Conservation (phyloP, 2,113 vertebrate species). For the Paratilapia polleni region DNA sequence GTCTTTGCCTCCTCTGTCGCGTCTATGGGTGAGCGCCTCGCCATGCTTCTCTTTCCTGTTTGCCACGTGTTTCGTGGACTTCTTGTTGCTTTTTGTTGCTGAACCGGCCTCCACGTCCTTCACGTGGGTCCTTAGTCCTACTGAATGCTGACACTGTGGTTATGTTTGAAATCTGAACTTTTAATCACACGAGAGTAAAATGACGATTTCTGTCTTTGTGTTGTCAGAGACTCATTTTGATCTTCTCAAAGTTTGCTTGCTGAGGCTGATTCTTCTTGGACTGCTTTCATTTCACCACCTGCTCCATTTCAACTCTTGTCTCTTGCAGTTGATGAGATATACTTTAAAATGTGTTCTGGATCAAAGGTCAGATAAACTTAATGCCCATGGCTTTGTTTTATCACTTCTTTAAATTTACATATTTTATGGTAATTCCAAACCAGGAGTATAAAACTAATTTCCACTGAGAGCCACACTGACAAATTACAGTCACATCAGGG, state of each 20-base stretch:
- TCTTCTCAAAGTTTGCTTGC: neutral
- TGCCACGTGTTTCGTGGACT: neutral
- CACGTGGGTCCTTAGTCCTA: fast-evolving
- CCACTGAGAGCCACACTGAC: too few relatives aligned
- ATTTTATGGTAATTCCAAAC: neutral
- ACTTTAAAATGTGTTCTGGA: neutral
- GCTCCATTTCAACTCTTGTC: too few relatives aligned
- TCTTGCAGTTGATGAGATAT: neutral
- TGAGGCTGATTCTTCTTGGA: neutral
- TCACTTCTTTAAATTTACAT: neutral
- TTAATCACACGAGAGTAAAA: neutral
- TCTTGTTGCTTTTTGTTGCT: neutral
- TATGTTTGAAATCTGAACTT: neutral
- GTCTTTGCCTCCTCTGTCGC: too few relatives aligned
- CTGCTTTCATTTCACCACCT: neutral
- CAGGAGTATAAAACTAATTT: too few relatives aligned
- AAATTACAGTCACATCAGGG: too few relatives aligned
- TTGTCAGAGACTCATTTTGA: neutral
- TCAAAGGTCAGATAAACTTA: neutral
- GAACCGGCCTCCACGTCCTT: neutral
- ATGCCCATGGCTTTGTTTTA: neutral
- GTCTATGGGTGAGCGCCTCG: too few relatives aligned
- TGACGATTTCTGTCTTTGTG: fast-evolving
- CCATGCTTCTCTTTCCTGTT: too few relatives aligned
- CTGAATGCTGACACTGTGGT: neutral